A percentile compares a stretch with the other conserved stretches of the same genome.
phyloP scores from a whole-genome alignment of 2,113 vertebrate genomes.

The Corapipo altera region DNA sequence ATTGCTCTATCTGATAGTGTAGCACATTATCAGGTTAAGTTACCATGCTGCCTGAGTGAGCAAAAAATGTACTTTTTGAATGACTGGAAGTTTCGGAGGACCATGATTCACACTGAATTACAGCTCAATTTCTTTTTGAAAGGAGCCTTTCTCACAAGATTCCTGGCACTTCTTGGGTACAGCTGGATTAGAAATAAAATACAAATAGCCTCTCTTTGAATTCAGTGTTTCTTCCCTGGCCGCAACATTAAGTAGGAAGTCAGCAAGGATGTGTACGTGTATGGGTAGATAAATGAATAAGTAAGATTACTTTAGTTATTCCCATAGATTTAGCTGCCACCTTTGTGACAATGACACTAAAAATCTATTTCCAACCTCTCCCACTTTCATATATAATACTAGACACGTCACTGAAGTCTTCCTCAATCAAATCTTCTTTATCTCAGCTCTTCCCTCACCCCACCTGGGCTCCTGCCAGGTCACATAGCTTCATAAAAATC shows the following conservation, averaged over 20 bases:
- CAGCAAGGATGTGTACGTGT: slow-evolving; percentile 32
- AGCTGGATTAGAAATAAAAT: slow-evolving; percentile 34
- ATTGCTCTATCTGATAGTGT: neutral
- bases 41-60: neutral
- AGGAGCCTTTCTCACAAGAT: slow-evolving; percentile 32
- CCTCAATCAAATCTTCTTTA: neutral
- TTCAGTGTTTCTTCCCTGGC: slow-evolving; percentile 4
- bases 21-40: neutral
- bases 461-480: slow-evolving; percentile 7
- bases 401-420: neutral
- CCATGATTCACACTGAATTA: neutral
- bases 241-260: neutral
- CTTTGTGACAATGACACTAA: slow-evolving; percentile 1
- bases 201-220: slow-evolving; percentile 37
- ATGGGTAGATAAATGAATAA: slow-evolving; percentile 14
- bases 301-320: slow-evolving; percentile 14
- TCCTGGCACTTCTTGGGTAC: slow-evolving; percentile 44
- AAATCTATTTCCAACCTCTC: slow-evolving; percentile 32
- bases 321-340: slow-evolving; percentile 10
- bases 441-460: neutral
- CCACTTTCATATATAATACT: neutral
- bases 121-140: slow-evolving; percentile 23
- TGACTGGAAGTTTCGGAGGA: neutral
- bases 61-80: neutral
- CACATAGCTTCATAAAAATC: neutral